Conservation (phyloP, 2,797 vertebrate genomes). For the Lacerta viridis region DNA sequence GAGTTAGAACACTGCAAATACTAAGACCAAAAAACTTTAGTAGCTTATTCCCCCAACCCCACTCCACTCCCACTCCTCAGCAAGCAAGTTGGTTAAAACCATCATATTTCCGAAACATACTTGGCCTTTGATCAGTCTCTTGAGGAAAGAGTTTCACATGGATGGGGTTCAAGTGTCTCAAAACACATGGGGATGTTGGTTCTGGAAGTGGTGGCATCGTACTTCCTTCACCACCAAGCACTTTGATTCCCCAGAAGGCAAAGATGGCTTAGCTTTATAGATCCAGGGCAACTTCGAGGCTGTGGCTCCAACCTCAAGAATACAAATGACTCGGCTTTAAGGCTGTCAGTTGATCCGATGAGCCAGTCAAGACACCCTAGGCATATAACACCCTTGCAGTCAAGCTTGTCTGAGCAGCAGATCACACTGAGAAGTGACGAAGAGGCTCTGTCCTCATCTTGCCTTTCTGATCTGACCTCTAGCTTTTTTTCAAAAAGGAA, state of each 20-base stretch:
- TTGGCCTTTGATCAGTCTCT: background rate
- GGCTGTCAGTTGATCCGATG: background rate
- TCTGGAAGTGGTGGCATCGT: background rate
- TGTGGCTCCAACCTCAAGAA: background rate
- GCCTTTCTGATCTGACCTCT: background rate
- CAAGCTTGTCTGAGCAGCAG: background rate
- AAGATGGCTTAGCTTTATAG: background rate
- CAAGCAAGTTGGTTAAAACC: background rate
- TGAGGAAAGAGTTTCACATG: background rate
- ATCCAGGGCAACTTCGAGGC: background rate
- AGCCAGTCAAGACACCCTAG: background rate
- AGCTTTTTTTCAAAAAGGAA: background rate
- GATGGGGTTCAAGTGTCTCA: too few species aligned
- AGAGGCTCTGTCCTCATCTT: background rate
- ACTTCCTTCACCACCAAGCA: background rate
- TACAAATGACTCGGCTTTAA: background rate
- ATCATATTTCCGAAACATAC: background rate
- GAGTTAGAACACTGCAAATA: background rate
- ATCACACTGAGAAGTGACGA: background rate
- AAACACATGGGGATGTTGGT: background rate
- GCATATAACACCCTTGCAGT: background rate
- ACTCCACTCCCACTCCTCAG: too few species aligned
- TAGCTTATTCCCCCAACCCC: too few species aligned
- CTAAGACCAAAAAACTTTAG: background rate
- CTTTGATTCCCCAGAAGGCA: background rate